phyloP scores from a whole-genome alignment of 2,797 vertebrate genomes.

The Eulemur mongoz region DNA sequence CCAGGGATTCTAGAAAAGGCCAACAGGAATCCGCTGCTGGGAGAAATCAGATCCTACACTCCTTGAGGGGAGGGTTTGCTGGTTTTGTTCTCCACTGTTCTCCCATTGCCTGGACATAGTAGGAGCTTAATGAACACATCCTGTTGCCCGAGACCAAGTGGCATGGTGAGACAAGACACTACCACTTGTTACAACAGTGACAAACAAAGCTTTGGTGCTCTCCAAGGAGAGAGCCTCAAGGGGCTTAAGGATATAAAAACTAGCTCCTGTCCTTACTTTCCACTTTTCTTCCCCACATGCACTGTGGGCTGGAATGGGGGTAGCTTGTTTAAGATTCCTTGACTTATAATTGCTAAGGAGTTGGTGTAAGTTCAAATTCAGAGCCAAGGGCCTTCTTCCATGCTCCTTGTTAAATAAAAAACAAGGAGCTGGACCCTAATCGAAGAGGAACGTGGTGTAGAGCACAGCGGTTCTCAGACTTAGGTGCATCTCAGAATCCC shows the following conservation, averaged over 20 bases:
- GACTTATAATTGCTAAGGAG: not conserved
- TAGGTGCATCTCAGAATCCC: accelerated
- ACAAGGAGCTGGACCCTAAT: not conserved
- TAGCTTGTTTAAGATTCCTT: not conserved
- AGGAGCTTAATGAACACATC: not conserved
- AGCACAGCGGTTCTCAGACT: not conserved
- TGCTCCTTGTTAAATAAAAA: slow-evolving; percentile 2
- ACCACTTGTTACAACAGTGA: not conserved
- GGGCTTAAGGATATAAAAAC: not conserved
- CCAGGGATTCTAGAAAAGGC: not conserved
- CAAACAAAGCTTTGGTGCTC: not conserved
- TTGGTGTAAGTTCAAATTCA: not conserved
- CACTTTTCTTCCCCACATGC: not conserved
- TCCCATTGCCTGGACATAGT: not conserved
- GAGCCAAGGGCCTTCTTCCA: not conserved
- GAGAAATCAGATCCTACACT: not conserved
- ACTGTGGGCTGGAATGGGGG: not conserved
- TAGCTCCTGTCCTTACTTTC: not conserved
- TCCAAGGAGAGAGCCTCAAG: not conserved
- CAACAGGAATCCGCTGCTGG: not conserved
- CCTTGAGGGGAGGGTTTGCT: not conserved
- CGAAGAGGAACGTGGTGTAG: not conserved
- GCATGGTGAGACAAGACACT: too few species aligned
- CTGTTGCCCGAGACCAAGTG: not conserved
- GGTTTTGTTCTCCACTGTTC: not conserved